Evolutionary conservation across 2,113 vertebrate genomes (phyloP), one percentile per base, ranked within the genome.

Genomic region (Odontophorus gujanensis): DNA sequence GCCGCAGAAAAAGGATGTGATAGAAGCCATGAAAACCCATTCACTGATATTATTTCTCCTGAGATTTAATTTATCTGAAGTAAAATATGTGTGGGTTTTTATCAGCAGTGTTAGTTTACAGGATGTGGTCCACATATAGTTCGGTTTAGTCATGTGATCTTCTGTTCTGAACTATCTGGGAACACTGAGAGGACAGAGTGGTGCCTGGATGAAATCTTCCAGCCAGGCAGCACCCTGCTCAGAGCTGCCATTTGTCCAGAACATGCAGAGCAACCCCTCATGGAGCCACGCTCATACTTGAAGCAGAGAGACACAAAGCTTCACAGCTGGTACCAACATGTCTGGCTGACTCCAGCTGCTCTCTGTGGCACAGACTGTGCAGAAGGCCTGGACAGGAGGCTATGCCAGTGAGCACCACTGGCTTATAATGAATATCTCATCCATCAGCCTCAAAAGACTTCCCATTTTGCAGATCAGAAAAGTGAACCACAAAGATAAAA

Each of bases 271-370:
- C 28, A 62, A 19, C 32, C 38, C 34, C 40, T 6, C 57, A 22
- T 21, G 18, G 61, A 22, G 8, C 58, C 57, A 2, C 5, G n/a
- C 38, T 38, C 58, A 7, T 13, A 72, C 72, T 38, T 66, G 32
- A 40, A 63, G 34, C 0, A 11, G 42, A 63, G 22, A 45, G 53
- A 55, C 28, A n/a, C 28, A 32, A 71, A 55, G 80, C 80, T 34
- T 34, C 40, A 36, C 1, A 2, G 67, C 11, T 21, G 47, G 34
- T 21, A 19, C 25, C 40, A 58, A 32, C 3, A 0, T 7, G 19
- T n/a, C 51, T 34, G 26, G 45, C 71, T 34, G 34, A 8, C 57
- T 72, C 51, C n/a, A 58, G 71, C 43, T 5, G 0, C 3, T 38
- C 57, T 66, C 57, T 24, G 69, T 68, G 18, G 51, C 40, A 72